phyloP scores from a whole-genome alignment of 2,113 vertebrate genomes.

The Datnioides undecimradiatus region DNA sequence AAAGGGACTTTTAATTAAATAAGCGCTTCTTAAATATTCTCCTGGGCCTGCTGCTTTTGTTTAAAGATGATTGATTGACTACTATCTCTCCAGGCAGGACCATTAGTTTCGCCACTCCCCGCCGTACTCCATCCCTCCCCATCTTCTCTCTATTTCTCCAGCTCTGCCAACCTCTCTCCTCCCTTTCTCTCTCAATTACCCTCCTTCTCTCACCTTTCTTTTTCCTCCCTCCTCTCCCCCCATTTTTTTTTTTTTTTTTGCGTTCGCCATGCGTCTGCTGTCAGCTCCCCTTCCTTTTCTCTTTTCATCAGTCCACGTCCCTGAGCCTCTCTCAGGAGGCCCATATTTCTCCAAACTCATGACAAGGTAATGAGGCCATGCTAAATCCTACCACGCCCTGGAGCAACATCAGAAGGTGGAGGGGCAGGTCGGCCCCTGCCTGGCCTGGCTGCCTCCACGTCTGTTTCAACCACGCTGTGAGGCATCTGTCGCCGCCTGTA shows the following conservation, averaged over 20 bases:
- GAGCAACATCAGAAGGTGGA: conserved; percentile 70
- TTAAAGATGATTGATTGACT: conserved; percentile 99
- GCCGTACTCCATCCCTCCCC: conserved; percentile 60
- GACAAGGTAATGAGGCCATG: conserved; percentile 84
- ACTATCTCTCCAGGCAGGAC: conserved; percentile 85
- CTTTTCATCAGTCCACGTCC: conserved; percentile 76
- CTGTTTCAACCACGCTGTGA: conserved; percentile 35
- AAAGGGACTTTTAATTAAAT: conserved; percentile 99
- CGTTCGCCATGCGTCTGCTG: conserved; percentile 54
- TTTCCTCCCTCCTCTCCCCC: conserved; percentile 41
- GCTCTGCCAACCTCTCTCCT: conserved; percentile 77
- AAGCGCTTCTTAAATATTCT: conserved; percentile 98
- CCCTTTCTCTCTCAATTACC: conserved; percentile 78
- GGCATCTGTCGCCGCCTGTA: conserved; percentile 36
- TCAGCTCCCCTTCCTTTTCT: conserved; percentile 70
- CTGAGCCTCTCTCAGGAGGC: conserved; percentile 78
- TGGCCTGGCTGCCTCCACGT: conserved; percentile 41
- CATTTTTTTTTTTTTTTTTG: not conserved
- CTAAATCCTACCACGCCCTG: conserved; percentile 79
- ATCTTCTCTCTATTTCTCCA: conserved; percentile 64
- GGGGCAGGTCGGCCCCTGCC: conserved; percentile 62
- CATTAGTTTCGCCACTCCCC: conserved; percentile 82
- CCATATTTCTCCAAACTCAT: conserved; percentile 84
- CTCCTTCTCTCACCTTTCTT: conserved; percentile 46
- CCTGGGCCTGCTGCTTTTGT: conserved; percentile 95